Conservation (phyloP, 2,797 vertebrate species). For the Sarcophilus harrisii region DNA sequence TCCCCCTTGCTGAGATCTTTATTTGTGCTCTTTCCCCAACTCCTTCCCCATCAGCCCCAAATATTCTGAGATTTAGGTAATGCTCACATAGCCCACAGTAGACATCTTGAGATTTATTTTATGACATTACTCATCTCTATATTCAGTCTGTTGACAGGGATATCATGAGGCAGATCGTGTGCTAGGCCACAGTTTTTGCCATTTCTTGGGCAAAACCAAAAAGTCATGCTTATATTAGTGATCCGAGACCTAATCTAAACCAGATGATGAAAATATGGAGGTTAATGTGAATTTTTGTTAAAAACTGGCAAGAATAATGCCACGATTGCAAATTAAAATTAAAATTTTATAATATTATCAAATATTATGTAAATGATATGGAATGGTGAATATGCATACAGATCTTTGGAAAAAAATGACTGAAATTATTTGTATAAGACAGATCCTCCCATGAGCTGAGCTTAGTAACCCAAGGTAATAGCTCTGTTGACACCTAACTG, state of each 20-base stretch:
- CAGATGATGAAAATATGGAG: conserved; percentile 24
- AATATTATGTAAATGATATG: conserved; percentile 22
- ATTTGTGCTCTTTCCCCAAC: neutral
- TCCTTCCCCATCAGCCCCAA: conserved; percentile 24
- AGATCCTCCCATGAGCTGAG: neutral
- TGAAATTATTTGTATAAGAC: neutral
- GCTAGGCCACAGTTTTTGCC: neutral
- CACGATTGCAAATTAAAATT: conserved; percentile 3
- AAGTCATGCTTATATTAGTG: neutral
- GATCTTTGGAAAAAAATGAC: neutral
- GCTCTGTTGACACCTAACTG: neutral
- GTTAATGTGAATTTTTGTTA: neutral
- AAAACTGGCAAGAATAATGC: neutral
- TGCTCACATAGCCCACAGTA: neutral
- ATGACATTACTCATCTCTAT: neutral
- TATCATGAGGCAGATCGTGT: neutral
- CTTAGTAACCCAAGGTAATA: neutral
- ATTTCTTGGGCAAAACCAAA: neutral
- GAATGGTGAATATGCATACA: neutral
- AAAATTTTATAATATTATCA: neutral
- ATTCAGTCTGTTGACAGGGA: neutral
- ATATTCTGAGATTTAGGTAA: neutral
- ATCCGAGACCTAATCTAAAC: conserved; percentile 29
- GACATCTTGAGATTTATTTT: neutral
- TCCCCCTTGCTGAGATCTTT: neutral